Percentiles rank a stretch among this genome's conserved stretches.
phyloP scores from a whole-genome alignment of 2,888 invertebrate species.

The Drosophila neonasuta region DNA sequence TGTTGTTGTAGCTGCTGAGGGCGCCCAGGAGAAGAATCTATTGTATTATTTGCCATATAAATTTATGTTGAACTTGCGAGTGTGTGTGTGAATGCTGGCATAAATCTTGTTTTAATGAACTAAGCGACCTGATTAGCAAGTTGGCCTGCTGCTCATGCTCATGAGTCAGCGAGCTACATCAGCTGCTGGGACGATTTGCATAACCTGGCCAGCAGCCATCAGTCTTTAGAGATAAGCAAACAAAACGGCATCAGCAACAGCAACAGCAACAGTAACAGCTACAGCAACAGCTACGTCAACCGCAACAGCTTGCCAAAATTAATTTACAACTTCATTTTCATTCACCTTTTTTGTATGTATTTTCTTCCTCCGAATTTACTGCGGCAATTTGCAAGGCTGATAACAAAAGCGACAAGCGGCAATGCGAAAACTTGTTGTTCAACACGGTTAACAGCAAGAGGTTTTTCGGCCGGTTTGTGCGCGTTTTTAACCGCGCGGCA shows the following conservation, averaged over 20 bases:
- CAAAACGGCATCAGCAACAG: conserved; percentile 23
- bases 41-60: conserved; percentile 75
- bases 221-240: conserved; percentile 24
- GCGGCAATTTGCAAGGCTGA: conserved; percentile 54
- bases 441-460: conserved; percentile 15
- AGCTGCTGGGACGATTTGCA: conserved; percentile 57
- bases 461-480: conserved; percentile 45
- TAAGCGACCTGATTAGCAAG: conserved; percentile 68
- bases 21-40: conserved; percentile 48
- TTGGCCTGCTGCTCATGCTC: neutral
- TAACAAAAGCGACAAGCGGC: conserved; percentile 49
- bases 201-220: conserved; percentile 42
- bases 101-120: conserved; percentile 73
- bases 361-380: conserved; percentile 16
- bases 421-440: conserved; percentile 44
- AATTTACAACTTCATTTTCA: conserved; percentile 69
- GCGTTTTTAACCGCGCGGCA: conserved; percentile 43
- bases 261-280: conserved; percentile 13
- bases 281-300: neutral
- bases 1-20: conserved; percentile 20
- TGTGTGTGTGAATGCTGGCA: conserved; percentile 43
- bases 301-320: conserved; percentile 43
- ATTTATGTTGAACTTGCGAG: conserved; percentile 44
- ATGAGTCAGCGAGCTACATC: conserved; percentile 49
- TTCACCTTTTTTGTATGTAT: conserved; percentile 32